Evolutionary conservation across 2,888 invertebrate genomes (phyloP).

Genomic region (Sympetrum striolatum): DNA sequence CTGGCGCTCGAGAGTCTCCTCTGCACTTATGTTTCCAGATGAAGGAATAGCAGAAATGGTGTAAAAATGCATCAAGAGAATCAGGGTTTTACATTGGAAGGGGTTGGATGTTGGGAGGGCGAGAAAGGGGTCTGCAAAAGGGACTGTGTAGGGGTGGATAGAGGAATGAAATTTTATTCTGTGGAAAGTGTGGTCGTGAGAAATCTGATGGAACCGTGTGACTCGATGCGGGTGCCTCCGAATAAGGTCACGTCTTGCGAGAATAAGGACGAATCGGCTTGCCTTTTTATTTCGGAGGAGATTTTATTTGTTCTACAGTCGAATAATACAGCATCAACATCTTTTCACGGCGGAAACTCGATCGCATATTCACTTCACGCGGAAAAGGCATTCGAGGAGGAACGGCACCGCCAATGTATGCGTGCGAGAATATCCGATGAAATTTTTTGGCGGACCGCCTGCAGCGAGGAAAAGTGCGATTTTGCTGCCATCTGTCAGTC

Average conservation of each 20-base stretch:
- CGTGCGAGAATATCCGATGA: background rate
- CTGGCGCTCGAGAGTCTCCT: no score
- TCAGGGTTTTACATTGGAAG: background rate
- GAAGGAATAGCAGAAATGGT: background rate
- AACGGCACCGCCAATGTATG: background rate
- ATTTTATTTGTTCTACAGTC: background rate
- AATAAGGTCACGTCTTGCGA: background rate
- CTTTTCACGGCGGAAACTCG: background rate
- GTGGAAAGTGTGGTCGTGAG: background rate
- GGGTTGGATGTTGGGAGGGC: no score
- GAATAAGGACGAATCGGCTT: background rate
- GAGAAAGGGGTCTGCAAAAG: background rate
- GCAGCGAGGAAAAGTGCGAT: background rate
- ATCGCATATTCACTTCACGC: background rate
- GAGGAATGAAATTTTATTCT: background rate
- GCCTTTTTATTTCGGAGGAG: background rate
- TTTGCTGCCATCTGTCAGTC: background rate
- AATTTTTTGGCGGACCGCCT: background rate
- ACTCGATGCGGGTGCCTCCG: background rate
- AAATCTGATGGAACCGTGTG: background rate
- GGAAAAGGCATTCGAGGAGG: background rate
- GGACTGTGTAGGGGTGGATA: background rate
- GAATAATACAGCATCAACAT: background rate
- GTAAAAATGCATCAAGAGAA: background rate
- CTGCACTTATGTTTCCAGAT: no score